Evolutionary conservation across 2,888 invertebrate genomes (phyloP).

Genomic region (Ophioninae sp.): DNA sequence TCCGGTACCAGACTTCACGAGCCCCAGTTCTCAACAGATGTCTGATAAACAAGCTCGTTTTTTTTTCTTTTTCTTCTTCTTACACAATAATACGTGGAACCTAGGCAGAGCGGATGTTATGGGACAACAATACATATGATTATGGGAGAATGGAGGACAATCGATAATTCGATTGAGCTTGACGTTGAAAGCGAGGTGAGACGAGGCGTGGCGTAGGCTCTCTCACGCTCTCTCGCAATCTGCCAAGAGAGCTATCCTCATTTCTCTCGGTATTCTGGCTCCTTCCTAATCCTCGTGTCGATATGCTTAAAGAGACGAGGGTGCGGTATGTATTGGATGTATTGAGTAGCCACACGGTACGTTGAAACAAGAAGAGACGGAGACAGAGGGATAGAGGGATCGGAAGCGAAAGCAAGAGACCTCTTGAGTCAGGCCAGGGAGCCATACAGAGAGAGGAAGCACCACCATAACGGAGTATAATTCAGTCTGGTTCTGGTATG

Average conservation of each 20-base stretch:
- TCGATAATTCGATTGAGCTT: constrained; percentile 61
- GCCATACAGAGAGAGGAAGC: constrained; percentile 68
- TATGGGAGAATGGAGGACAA: constrained; percentile 50
- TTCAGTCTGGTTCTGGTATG: constrained; percentile 76
- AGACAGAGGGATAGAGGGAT: constrained; percentile 3
- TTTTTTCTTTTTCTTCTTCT: constrained; percentile 5
- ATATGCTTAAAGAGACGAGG: constrained; percentile 69
- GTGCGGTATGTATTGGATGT: constrained; percentile 71
- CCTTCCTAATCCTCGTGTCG: constrained; percentile 59
- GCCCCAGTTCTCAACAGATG: neutral
- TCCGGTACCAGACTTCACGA: neutral
- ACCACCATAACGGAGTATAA: constrained; percentile 77
- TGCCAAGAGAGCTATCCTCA: constrained; percentile 38
- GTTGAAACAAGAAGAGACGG: constrained; percentile 48
- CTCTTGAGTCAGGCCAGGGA: constrained; percentile 62
- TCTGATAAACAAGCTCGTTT: neutral
- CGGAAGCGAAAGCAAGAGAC: constrained; percentile 27
- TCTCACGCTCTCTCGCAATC: constrained; percentile 57
- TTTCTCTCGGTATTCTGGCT: constrained; percentile 48
- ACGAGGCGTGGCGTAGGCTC: constrained; percentile 61
- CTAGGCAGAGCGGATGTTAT: neutral
- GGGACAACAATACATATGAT: constrained; percentile 46
- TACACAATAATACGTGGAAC: constrained; percentile 13
- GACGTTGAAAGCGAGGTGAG: constrained; percentile 54
- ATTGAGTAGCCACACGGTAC: constrained; percentile 70